Base-by-base conservation (phyloP, 2,888 invertebrate genomes). In the Sycophila texana region DNA sequence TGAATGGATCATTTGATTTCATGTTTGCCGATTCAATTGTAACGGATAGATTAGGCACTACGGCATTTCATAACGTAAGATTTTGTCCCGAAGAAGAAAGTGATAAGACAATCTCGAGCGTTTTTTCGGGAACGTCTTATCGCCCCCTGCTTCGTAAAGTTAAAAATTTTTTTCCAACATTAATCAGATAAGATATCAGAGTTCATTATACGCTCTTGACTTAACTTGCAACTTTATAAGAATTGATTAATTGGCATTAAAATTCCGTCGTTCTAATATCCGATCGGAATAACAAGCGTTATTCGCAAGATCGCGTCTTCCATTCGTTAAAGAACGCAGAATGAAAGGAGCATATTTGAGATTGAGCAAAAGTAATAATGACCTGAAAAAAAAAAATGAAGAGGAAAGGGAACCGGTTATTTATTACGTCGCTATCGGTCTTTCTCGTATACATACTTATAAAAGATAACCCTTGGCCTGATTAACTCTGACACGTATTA, bases 401-500 rank as follows among this genome's bases (percentile, higher is more conserved):
- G 49, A 57, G 22, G 30, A 39, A 58, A 13, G 26, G 16, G 18
- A 58, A 66, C 39, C 26, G 30, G 51, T 57, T 47, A 74, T 68
- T 55, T 63, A 74, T 78, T 49, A 67, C 67, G 47, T 39, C 47
- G 53, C 14, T 67, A 61, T 67, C 78, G 39, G 2, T n/a, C 26
- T 65, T 65, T 71, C 49, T 57, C 49, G 13, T 55, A 30, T 61
- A 67, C 14, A 60, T 60, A 58, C 18, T 3, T 22, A 60, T 26
- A 53, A 39, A 65, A 57, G 78, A 74, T 74, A 74, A 78, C 73
- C 68, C 73, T 63, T 74, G 63, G 63, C 68, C 78, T n/a, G 61
- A 55, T 66, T 74, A 16, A n/a, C 12, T 74, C 68, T 55, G 78
- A 68, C 73, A 57, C 47, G 61, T 55, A 67, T 67, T 22, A 67